Evolutionary conservation across 2,113 vertebrate genomes (phyloP), one percentile per base, ranked within the genome.

Genomic region (Menura novaehollandiae): DNA sequence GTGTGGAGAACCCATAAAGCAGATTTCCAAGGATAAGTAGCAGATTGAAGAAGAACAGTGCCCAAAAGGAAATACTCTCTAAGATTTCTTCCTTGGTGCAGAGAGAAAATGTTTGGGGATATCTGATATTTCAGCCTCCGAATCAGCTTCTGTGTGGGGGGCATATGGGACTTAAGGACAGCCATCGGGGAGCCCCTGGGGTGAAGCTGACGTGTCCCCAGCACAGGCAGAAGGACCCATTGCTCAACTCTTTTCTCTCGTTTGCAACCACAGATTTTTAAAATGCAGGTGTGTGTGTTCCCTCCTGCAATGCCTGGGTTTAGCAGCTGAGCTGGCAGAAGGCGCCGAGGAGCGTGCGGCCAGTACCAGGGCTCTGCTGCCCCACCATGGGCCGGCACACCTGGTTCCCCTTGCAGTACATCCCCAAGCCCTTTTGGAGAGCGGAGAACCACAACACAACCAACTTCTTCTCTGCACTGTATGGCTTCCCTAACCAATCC

Each of bases 371-470:
- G 39, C 66, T 39, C 12, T 14, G 56, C 81, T 53, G 33, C 59
- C 52, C 7, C 7, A 88, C 86, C 73, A 98, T 98, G 97, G 69
- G 91, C 41, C 41, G 88, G 23, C 97, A 82, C 84, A 10, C 60
- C 15, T 97, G 94, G 97, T 82, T 97, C 71, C 91, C 97, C n/a
- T 26, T 97, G 66, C 97, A 92, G 28, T 96, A 96, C 26, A 35
- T 93, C 23, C 76, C 95, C 81, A 95, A 97, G 59, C 88, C 97
- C 43, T 96, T 97, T 85, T 88, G 96, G 84, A 94, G 91, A 79
- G 59, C 26, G 0, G 88, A 85, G 63, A 88, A 62, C 21, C 93
- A 53, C 92, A 97, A 86, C 47, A 55, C 43, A 0, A 96, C 95
- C 72, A 88, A 78, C 68, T 88, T 97, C 59, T 86, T 97, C 79